Evolutionary conservation across 2,797 vertebrate species (phyloP), one percentile per base, ranked within the genome.

Genomic region (Lindbergichthys nudifrons): DNA sequence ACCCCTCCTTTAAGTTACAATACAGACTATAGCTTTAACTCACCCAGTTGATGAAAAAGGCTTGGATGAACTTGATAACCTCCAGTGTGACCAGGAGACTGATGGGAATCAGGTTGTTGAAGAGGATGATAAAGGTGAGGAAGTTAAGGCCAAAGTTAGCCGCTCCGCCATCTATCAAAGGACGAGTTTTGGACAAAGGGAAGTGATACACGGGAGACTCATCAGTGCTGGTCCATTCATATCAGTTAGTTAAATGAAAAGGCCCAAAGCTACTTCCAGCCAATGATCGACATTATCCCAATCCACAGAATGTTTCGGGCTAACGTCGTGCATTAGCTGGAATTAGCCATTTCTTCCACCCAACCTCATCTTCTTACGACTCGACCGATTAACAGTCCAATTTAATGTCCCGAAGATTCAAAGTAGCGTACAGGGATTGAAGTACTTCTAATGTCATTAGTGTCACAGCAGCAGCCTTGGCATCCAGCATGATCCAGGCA

Each of bases 1-100:
- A n/a, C n/a, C n/a, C n/a, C n/a, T n/a, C n/a, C n/a, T n/a, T n/a
- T n/a, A 1, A 41, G 11, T 6, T 43, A 43, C 30, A 57, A 1
- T 51, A 39, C 45, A 26, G 6, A 60, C 13, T n/a, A 10, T 16
- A 15, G n/a, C 36, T 45, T 57, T 1, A 36, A 95, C 94, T 98
- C 95, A 99, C 98, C 98, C 98, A 99, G 88, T 99, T 99, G 93
- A 99, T 99, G 93, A 99, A 99, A 92, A 98, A 99, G 4, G 98
- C 98, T 80, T 99, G 98, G 80, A 96, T 96, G 92, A 99, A 99
- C 95, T 99, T 99, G 89, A 99, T 97, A 48, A 99, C 98, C 93
- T 99, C 98, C 87, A 99, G 92, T 0, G 98, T 99, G 86, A 99
- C 98, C 92, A 99, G 92, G 48, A 99, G 96, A 88, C 98, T 99